Evolutionary conservation across 2,888 invertebrate genomes (phyloP).

Genomic region (Odontomyia ornata): DNA sequence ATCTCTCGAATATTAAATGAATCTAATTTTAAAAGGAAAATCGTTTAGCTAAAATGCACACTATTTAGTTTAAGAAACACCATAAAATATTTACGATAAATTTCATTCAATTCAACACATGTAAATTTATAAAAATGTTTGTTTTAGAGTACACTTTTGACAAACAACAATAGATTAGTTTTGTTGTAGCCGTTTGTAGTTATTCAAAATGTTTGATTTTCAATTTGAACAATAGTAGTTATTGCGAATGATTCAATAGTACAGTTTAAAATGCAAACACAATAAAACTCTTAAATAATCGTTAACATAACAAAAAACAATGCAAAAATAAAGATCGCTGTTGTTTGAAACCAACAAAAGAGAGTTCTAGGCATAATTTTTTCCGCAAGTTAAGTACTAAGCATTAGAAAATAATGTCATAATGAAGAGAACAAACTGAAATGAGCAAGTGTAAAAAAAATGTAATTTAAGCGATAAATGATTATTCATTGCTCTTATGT

Average conservation of each 20-base stretch:
- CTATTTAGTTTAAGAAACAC: neutral
- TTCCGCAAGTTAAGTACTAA: constrained; percentile 8
- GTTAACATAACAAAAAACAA: constrained; percentile 4
- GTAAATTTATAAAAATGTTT: neutral
- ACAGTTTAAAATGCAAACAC: neutral
- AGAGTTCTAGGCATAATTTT: constrained; percentile 2
- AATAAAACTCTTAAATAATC: constrained; percentile 1
- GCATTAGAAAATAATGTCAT: constrained; percentile 24
- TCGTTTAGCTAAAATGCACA: neutral
- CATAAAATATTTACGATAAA: neutral
- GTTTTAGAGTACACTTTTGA: neutral
- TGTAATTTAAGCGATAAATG: constrained; percentile 36
- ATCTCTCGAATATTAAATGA: neutral
- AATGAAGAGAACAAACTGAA: constrained; percentile 7
- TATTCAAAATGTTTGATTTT: neutral
- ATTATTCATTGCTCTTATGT: constrained; percentile 50
- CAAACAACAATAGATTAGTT: neutral
- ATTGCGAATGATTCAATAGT: neutral
- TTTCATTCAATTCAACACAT: neutral
- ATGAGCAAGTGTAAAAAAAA: constrained; percentile 22
- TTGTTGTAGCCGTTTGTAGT: constrained; percentile 12
- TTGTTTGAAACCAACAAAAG: neutral
- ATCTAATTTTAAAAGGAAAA: no score
- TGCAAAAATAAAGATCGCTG: neutral
- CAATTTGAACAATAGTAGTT: neutral